Base-by-base conservation (phyloP, 2,797 vertebrate species). In the Poecilia picta region DNA sequence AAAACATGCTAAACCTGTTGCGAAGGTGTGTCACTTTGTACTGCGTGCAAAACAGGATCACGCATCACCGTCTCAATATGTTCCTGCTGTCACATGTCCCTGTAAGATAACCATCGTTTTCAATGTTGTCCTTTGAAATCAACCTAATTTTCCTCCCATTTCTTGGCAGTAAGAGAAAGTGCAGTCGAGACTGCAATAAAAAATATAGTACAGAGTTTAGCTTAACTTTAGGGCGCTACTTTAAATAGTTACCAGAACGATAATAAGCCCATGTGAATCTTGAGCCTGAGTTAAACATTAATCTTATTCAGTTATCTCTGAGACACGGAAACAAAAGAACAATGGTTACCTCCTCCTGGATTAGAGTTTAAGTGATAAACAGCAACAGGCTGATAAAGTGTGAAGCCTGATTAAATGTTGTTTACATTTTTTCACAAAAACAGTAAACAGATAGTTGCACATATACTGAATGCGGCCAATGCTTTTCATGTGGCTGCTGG, bases 341-440 rank as follows among this genome's bases (percentile, higher is more conserved):
- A 53, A 39, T 12, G 33, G 20, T n/a, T 33, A n/a, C 33, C 5
- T 53, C n/a, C 1, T n/a, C 53, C 13, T 41, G 33, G 33, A 53
- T 53, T 4, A 39, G 72, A n/a, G 25, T 45, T 28, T 16, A 28
- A 4, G 2, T 45, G 12, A 39, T 49, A 59, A 75, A 41, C 15
- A 23, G 13, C 70, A n/a, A 71, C 25, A 71, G 16, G 7, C 4
- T 43, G 25, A 77, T 51, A 12, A 25, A 47, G 8, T 39, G 45
- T 36, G 46, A 36, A 18, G 75, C 75, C 28, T 46, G 12, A 36
- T 13, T 31, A 31, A 57, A 47, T 25, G 8, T 11, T 10, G 28
- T 18, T 66, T 36, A 43, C 41, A 71, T 71, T 71, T 47, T n/a
- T n/a, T 68, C 75, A 68, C 33, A 55, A 71, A 16, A 51, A 51